Evolutionary conservation across 2,888 invertebrate genomes (phyloP).

Genomic region (Epirrhoe tristata): DNA sequence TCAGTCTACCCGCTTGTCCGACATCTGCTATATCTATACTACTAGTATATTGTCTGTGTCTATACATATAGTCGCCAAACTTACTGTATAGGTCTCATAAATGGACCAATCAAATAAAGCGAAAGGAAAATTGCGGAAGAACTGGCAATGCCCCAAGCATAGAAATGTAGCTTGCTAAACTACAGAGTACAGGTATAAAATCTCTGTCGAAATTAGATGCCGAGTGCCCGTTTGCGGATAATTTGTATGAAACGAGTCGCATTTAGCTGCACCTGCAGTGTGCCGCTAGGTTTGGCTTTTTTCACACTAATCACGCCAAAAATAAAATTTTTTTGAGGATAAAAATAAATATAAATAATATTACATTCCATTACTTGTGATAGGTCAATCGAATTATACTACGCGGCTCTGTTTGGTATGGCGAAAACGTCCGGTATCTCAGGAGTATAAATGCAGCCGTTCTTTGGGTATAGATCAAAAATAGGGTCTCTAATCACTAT

Average conservation of each 20-base stretch:
- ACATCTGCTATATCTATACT: too few species aligned
- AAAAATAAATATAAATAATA: neutral
- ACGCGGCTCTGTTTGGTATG: too few species aligned
- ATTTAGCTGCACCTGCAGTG: slow-evolving; percentile 23
- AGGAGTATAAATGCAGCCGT: neutral
- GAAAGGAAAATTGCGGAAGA: neutral
- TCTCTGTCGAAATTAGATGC: neutral
- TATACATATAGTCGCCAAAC: too few species aligned
- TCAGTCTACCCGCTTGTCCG: too few species aligned
- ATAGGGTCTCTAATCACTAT: neutral
- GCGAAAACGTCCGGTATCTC: neutral
- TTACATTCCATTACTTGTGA: neutral
- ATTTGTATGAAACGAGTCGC: slow-evolving; percentile 25
- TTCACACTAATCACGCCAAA: slow-evolving; percentile 9
- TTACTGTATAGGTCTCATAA: neutral
- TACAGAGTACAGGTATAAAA: too few species aligned
- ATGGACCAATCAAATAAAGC: slow-evolving; percentile 10
- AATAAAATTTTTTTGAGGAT: neutral
- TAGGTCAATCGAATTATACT: too few species aligned
- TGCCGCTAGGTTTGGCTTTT: slow-evolving; percentile 21
- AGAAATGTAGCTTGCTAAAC: neutral
- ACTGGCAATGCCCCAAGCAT: neutral
- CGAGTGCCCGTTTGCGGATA: neutral
- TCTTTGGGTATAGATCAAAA: neutral
- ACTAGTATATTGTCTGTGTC: too few species aligned